Base-by-base conservation (phyloP, 2,113 vertebrate genomes). In the Chamaea fasciata region DNA sequence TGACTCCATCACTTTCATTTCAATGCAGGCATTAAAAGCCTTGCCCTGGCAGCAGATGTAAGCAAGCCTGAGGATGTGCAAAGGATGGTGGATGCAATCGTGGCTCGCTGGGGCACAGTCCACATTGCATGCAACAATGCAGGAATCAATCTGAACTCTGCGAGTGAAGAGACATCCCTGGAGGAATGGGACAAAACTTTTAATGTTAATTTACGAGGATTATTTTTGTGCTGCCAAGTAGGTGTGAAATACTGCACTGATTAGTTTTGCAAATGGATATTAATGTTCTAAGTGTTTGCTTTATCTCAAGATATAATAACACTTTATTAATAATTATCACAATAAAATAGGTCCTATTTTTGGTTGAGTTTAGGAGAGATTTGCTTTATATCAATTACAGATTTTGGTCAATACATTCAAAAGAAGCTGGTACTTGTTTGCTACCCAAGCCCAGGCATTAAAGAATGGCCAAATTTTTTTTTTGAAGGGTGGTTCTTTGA, bases 221-320 rank as follows among this genome's bases (percentile, higher is more conserved):
- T 98, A 2, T 98, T 99, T 96, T 86, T 99, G 95, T 98, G 98
- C 94, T 99, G 98, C 90, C 98, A 98, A 97, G 98, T 98, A 90
- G 92, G 94, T 68, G 44, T 46, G 60, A 63, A 60, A 47, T 7
- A 18, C 41, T 71, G 30, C 10, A 10, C 28, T 30, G 35, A 7
- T 41, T 91, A 37, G 60, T 52, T 93, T 62, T 71, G 62, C 30
- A 89, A 63, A 42, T 12, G 31, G 50, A 7, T 49, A 33, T 30
- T 20, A 10, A 11, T 42, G 41, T 42, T 47, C 35, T 19, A 56
- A 71, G 20, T 17, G 3, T 39, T 80, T 64, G 21, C 18, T 53
- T 89, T n/a, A 46, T 27, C 41, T 30, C 41, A 28, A 71, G 18
- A 14, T 52, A 33, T 49, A 42, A 26, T 42, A 74, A 17, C 3